Evolutionary conservation across 2,797 vertebrate species (phyloP).

Genomic region (Sphenodon punctatus): DNA sequence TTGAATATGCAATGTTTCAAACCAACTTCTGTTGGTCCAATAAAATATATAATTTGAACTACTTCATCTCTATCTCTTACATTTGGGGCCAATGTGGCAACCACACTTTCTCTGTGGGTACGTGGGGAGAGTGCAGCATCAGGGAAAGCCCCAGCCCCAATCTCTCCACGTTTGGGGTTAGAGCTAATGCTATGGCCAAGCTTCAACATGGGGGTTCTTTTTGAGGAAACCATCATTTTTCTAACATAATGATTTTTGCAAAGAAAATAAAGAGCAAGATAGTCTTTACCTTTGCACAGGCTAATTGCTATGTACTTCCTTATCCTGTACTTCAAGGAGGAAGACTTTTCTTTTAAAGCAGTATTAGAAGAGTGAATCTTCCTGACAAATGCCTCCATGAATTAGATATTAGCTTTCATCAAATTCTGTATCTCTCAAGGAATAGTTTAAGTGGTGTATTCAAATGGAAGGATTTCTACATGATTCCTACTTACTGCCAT

Average conservation of each 20-base stretch:
- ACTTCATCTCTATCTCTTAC: too few relatives aligned
- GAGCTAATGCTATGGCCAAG: too few relatives aligned
- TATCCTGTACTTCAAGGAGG: conserved; percentile 48
- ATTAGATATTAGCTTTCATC: conserved; percentile 72
- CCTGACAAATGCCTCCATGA: conserved; percentile 71
- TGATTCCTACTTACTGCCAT: conserved; percentile 49
- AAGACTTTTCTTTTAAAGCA: conserved; percentile 41
- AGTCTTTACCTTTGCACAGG: conserved; percentile 25
- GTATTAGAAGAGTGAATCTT: conserved; percentile 60
- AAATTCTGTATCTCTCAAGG: conserved; percentile 66
- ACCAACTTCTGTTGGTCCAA: too few relatives aligned
- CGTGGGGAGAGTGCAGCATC: too few relatives aligned
- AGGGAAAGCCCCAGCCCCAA: too few relatives aligned
- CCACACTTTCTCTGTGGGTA: too few relatives aligned
- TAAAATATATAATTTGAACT: too few relatives aligned
- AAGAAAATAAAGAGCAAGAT: conserved; percentile 27
- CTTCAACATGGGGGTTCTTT: too few relatives aligned
- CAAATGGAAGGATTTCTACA: conserved; percentile 51
- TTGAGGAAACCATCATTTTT: too few relatives aligned
- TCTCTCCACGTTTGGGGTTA: too few relatives aligned
- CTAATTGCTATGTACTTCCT: conserved; percentile 28
- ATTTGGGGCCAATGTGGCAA: too few relatives aligned
- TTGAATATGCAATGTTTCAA: too few relatives aligned
- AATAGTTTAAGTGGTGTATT: conserved; percentile 68
- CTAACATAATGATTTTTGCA: background rate